A percentile compares a stretch with the other conserved stretches of the same genome.
phyloP scores from a whole-genome alignment of 2,113 vertebrate species.

The Pseudonaja textilis region DNA sequence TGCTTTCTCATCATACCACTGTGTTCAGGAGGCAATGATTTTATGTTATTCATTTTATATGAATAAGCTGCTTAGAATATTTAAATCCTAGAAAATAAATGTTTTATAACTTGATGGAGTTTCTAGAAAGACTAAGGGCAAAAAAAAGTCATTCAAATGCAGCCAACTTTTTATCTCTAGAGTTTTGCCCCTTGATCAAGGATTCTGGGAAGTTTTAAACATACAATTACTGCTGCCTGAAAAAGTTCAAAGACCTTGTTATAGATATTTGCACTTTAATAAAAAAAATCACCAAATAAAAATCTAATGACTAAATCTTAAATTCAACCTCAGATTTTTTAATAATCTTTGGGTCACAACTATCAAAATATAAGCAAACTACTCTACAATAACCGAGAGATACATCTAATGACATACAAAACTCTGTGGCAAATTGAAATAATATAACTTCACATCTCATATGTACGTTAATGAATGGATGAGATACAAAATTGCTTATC shows the following conservation, averaged over 20 bases:
- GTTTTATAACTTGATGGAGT: background rate
- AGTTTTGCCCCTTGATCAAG: background rate
- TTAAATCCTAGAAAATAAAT: background rate
- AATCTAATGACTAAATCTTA: background rate
- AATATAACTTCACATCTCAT: background rate
- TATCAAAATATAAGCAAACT: background rate
- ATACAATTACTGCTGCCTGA: background rate
- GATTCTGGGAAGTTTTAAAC: background rate
- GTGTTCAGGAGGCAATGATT: background rate
- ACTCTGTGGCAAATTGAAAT: background rate
- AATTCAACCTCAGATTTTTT: background rate
- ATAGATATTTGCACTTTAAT: background rate
- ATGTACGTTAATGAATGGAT: background rate
- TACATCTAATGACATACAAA: background rate
- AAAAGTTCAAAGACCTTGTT: background rate
- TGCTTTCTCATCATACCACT: background rate
- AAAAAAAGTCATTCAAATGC: background rate
- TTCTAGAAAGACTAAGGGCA: background rate
- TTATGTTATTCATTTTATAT: background rate
- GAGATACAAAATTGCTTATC: background rate
- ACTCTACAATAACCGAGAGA: background rate
- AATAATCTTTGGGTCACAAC: background rate
- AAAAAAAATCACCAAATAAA: background rate
- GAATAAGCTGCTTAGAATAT: background rate
- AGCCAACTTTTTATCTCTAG: background rate